Evolutionary conservation across 2,113 vertebrate genomes (phyloP).

Genomic region (Zootoca vivipara): DNA sequence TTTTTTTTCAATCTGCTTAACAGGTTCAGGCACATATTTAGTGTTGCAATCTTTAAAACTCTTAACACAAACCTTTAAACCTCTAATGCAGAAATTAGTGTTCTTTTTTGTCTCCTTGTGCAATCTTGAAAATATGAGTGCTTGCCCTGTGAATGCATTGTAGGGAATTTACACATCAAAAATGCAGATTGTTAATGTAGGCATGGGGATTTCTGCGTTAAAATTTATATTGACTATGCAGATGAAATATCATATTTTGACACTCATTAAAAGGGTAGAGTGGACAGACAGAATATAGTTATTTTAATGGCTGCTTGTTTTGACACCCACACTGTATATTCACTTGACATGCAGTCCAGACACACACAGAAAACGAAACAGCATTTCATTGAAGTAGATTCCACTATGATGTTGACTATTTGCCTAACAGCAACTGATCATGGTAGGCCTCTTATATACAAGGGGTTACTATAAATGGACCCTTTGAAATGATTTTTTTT

Average conservation of each 20-base stretch:
- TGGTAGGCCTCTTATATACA: not conserved
- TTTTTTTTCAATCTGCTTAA: fast-evolving
- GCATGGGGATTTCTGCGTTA: not conserved
- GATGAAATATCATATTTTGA: not conserved
- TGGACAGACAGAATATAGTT: not conserved
- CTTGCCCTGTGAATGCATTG: not conserved
- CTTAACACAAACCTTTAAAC: too few relatives aligned
- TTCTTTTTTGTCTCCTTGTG: fast-evolving
- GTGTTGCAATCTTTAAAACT: not conserved
- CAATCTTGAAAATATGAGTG: not conserved
- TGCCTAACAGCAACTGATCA: not conserved
- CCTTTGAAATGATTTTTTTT: not conserved
- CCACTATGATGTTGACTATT: not conserved
- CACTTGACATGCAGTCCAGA: not conserved
- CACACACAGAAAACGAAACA: not conserved
- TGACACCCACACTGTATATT: not conserved
- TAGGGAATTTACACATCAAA: not conserved
- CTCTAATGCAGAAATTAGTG: not conserved
- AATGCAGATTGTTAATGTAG: not conserved
- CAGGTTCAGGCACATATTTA: fast-evolving
- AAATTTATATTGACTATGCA: not conserved
- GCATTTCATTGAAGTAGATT: not conserved
- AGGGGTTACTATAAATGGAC: not conserved
- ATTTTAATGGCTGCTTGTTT: not conserved
- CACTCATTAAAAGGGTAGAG: not conserved